Evolutionary conservation across 2,888 invertebrate genomes (phyloP).

Genomic region (Andrena marginata): DNA sequence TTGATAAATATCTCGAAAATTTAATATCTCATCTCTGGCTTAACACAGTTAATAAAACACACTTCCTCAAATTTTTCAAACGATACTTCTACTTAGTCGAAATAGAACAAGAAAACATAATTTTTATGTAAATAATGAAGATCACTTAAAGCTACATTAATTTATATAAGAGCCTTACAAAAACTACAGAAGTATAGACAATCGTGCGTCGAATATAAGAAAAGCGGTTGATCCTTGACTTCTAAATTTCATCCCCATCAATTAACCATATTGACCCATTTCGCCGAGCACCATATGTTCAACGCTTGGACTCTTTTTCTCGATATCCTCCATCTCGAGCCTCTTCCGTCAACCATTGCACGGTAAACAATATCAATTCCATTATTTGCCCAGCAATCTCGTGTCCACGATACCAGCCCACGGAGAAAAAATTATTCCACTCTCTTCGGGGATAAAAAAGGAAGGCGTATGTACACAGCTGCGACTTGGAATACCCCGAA

Average conservation of each 20-base stretch:
- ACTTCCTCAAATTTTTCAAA: too few relatives aligned
- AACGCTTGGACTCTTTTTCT: not conserved
- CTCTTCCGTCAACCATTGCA: constrained; percentile 7
- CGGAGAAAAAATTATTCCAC: not conserved
- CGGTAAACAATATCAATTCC: constrained; percentile 46
- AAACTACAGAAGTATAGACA: not conserved
- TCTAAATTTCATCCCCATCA: not conserved
- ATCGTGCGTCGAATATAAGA: not conserved
- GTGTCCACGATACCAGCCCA: constrained; percentile 15
- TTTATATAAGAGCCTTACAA: not conserved
- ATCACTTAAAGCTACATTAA: too few relatives aligned
- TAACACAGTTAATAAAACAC: too few relatives aligned
- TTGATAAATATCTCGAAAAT: too few relatives aligned
- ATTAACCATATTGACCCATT: not conserved
- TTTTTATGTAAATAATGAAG: too few relatives aligned
- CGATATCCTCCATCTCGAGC: not conserved
- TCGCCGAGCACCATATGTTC: constrained; percentile 4
- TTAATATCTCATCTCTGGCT: too few relatives aligned
- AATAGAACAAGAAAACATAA: too few relatives aligned
- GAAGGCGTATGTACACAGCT: constrained; percentile 36
- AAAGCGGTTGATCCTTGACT: not conserved
- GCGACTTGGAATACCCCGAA: constrained; percentile 34
- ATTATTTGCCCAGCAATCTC: constrained; percentile 40
- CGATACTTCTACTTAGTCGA: too few relatives aligned
- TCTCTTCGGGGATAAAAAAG: constrained; percentile 5